Evolutionary conservation across 2,888 invertebrate genomes (phyloP).

Genomic region (Oxyteleia sp.): DNA sequence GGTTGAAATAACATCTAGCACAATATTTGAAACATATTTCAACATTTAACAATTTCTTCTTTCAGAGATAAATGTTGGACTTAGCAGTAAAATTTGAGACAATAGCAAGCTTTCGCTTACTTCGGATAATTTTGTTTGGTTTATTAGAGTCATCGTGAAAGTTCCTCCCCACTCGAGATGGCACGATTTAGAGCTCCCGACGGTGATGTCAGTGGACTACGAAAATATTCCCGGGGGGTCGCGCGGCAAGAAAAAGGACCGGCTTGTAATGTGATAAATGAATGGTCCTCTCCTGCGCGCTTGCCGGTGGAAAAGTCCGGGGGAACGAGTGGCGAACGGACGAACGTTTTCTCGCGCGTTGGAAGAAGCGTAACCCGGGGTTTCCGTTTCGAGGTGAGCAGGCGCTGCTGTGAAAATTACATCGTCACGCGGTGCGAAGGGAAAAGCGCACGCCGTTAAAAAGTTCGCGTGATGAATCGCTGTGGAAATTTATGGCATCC

Average conservation of each 20-base stretch:
- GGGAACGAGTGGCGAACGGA: slow-evolving; percentile 18
- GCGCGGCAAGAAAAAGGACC: slow-evolving; percentile 54
- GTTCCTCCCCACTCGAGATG: slow-evolving; percentile 17
- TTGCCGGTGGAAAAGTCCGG: background rate
- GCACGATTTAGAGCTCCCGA: slow-evolving; percentile 75
- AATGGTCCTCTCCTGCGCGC: slow-evolving; percentile 46
- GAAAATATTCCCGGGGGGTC: slow-evolving; percentile 61
- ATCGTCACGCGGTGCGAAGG: slow-evolving; percentile 47
- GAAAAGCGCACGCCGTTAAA: slow-evolving; percentile 51
- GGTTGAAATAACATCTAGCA: too few relatives aligned
- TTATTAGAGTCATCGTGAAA: slow-evolving; percentile 48
- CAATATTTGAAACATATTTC: too few relatives aligned
- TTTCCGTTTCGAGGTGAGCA: slow-evolving; percentile 39
- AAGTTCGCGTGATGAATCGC: slow-evolving; percentile 70
- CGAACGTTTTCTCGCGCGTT: slow-evolving; percentile 15
- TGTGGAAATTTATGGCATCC: slow-evolving; percentile 58
- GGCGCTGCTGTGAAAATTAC: slow-evolving; percentile 57
- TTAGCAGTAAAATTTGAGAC: too few relatives aligned
- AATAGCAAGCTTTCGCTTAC: slow-evolving; percentile 7
- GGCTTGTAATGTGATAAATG: slow-evolving; percentile 70
- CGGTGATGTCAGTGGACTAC: slow-evolving; percentile 68
- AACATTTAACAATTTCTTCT: too few relatives aligned
- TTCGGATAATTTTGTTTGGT: slow-evolving; percentile 60
- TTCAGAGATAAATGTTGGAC: too few relatives aligned
- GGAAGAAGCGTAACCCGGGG: slow-evolving; percentile 50